Evolutionary conservation across 2,888 invertebrate genomes (phyloP).

Genomic region (Aleiodes testaceus): DNA sequence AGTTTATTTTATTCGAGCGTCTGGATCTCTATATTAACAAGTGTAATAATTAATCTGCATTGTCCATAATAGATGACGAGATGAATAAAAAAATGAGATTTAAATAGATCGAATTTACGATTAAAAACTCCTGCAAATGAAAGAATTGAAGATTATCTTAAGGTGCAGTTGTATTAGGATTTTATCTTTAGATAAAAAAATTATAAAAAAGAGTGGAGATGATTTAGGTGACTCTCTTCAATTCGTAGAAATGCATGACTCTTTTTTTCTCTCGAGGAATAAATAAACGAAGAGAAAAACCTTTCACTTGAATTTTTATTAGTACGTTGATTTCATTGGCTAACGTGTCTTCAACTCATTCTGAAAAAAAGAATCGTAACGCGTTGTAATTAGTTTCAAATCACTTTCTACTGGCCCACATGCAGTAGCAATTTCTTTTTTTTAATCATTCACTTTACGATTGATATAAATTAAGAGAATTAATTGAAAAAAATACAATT

Average conservation of each 20-base stretch:
- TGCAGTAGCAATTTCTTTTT: conserved; percentile 34
- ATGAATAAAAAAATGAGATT: too few species aligned
- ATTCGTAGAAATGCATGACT: too few species aligned
- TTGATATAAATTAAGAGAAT: too few species aligned
- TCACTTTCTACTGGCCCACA: conserved; percentile 52
- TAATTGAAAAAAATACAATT: too few species aligned
- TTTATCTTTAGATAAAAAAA: too few species aligned
- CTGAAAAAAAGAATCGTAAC: not conserved
- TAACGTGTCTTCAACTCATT: conserved; percentile 17
- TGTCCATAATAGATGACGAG: not conserved
- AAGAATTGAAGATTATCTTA: too few species aligned
- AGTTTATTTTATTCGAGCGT: conserved; percentile 11
- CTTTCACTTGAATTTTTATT: conserved; percentile 22
- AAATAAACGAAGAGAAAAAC: not conserved
- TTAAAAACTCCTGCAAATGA: too few species aligned
- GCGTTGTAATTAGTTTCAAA: conserved; percentile 48
- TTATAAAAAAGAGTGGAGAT: too few species aligned
- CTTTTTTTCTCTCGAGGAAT: not conserved
- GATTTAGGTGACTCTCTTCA: too few species aligned
- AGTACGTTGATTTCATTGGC: not conserved
- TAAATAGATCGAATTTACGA: too few species aligned
- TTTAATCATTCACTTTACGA: not conserved
- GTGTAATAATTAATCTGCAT: conserved; percentile 21
- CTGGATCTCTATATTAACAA: conserved; percentile 18
- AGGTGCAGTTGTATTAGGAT: too few species aligned